These are phyloP conservation scores for Uropetala carovei DNA, from an alignment of 2,888 invertebrate species.

Conservation along the genomic window DNA sequence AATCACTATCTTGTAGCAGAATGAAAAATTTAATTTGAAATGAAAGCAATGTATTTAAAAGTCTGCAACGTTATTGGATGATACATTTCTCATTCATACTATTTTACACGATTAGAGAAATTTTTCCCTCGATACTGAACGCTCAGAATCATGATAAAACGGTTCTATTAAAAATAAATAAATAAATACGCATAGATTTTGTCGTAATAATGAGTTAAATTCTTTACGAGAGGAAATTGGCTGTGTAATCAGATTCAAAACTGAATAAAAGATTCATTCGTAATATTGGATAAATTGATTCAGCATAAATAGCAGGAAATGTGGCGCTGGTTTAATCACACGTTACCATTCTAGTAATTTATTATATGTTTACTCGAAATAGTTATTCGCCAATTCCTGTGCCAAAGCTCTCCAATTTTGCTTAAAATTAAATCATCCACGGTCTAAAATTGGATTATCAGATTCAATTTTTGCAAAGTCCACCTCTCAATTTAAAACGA, in stretches of 20 bases:
- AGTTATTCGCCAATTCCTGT: slow-evolving; percentile 13
- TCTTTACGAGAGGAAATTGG: not conserved
- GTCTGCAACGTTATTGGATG: too few relatives aligned
- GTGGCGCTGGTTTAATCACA: not conserved
- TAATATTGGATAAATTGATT: not conserved
- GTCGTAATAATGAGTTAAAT: not conserved
- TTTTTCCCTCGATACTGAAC: too few relatives aligned
- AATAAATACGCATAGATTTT: not conserved
- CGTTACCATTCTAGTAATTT: slow-evolving; percentile 9
- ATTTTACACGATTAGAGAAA: too few relatives aligned
- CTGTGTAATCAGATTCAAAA: not conserved
- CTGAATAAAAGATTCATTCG: not conserved
- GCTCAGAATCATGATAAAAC: too few relatives aligned
- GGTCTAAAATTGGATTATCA: slow-evolving; percentile 50
- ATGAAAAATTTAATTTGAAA: too few relatives aligned
- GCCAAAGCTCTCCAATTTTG: slow-evolving; percentile 18
- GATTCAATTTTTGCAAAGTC: slow-evolving; percentile 54
- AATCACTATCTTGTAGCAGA: too few relatives aligned
- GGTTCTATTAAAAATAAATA: too few relatives aligned
- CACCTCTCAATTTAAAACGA: slow-evolving; percentile 30
- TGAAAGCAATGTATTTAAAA: too few relatives aligned
- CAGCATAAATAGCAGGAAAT: slow-evolving; percentile 6
- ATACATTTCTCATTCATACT: too few relatives aligned
- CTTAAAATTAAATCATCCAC: slow-evolving; percentile 37
- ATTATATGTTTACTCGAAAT: not conserved